Evolutionary conservation across 1,140 invertebrate genomes (phyloP).

Genomic region (Platorchestia sp.): DNA sequence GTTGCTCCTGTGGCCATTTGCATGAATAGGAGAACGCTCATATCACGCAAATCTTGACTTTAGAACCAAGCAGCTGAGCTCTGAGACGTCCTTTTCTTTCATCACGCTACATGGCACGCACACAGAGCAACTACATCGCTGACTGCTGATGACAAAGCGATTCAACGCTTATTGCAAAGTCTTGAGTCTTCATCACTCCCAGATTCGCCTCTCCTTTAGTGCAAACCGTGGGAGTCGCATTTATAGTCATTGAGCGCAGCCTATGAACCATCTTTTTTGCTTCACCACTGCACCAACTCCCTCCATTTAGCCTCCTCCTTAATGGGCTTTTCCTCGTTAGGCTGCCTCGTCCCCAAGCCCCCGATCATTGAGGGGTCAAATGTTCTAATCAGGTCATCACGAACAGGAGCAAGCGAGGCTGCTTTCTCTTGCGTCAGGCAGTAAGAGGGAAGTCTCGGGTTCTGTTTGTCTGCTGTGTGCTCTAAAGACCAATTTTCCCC

Average conservation of each 20-base stretch:
- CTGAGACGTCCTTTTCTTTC: background rate
- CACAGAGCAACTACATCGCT: background rate
- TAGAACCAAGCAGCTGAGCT: background rate
- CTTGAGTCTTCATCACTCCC: background rate
- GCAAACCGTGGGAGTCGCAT: background rate
- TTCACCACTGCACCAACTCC: background rate
- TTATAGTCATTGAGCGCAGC: background rate
- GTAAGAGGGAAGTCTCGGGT: background rate
- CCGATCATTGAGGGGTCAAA: constrained; percentile 22
- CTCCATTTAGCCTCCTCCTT: background rate
- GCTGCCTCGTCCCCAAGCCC: background rate
- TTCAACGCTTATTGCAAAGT: background rate
- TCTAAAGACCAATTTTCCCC: background rate
- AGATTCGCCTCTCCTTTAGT: background rate
- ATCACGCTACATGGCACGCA: background rate
- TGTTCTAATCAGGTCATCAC: constrained; percentile 21
- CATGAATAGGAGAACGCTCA: background rate
- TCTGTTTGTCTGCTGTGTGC: background rate
- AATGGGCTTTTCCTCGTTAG: constrained; percentile 14
- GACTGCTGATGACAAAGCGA: background rate
- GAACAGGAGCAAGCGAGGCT: background rate
- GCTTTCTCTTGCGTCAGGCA: background rate
- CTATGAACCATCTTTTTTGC: background rate
- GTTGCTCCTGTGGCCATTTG: background rate
- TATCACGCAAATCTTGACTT: background rate